phyloP scores from a whole-genome alignment of 2,888 invertebrate species.

The Hirtodrosophila cameraria region DNA sequence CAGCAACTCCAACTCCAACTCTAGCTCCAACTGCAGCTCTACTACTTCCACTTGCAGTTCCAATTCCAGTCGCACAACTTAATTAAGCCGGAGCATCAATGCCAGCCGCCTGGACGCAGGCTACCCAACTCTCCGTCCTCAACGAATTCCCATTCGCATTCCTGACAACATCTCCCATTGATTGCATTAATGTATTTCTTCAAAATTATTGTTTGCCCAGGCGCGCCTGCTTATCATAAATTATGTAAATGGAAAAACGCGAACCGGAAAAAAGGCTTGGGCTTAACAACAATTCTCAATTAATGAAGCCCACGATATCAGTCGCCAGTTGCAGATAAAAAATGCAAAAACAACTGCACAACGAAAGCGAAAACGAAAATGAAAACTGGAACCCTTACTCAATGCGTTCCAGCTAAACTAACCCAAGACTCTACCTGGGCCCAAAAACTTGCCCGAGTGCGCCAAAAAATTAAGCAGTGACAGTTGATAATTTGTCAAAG shows the following conservation, averaged over 20 bases:
- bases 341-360: constrained; percentile 55
- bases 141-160: constrained; percentile 33
- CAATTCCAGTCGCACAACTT: constrained; percentile 63
- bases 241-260: constrained; percentile 83
- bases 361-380: constrained; percentile 62
- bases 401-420: constrained; percentile 13
- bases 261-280: constrained; percentile 78
- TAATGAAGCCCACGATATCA: constrained; percentile 82
- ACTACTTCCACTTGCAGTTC: constrained; percentile 1
- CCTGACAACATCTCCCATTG: constrained; percentile 71
- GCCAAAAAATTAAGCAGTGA: constrained; percentile 80
- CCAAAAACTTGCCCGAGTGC: constrained; percentile 64
- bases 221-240: constrained; percentile 83
- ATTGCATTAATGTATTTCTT: constrained; percentile 82
- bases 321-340: constrained; percentile 74
- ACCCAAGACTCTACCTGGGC: constrained; percentile 58
- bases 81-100: constrained; percentile 72
- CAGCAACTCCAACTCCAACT: constrained; percentile 2
- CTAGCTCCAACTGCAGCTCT: constrained; percentile 7
- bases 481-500: constrained; percentile 83
- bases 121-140: constrained; percentile 12
- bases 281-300: constrained; percentile 83
- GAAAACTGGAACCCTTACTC: constrained; percentile 7
- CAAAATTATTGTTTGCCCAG: constrained; percentile 83
- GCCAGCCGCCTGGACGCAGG: constrained; percentile 46